A percentile compares a stretch with the other conserved stretches of the same genome.
phyloP scores from a whole-genome alignment of 2,797 vertebrate species.

The Sebastolobus alascanus region DNA sequence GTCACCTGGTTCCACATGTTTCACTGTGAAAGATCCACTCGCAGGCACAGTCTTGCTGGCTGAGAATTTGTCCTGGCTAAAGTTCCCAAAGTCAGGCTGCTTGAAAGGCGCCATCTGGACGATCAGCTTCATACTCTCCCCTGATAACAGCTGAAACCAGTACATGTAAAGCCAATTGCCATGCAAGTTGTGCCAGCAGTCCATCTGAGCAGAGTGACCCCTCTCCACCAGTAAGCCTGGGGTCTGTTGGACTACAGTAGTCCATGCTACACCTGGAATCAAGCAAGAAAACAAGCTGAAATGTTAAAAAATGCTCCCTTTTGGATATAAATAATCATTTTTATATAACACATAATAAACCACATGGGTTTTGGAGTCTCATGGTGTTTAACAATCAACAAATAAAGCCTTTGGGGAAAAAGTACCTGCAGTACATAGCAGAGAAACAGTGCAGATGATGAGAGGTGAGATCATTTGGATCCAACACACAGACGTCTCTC shows the following conservation, averaged over 20 bases:
- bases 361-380: not conserved
- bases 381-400: not conserved
- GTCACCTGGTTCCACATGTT: no score
- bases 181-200: not conserved
- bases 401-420: not conserved
- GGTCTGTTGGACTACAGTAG: not conserved
- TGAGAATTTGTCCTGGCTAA: no score
- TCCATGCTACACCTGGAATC: not conserved
- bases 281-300: not conserved
- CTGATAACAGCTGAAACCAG: not conserved
- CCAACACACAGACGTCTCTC: not conserved
- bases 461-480: conserved; percentile 2
- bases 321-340: not conserved
- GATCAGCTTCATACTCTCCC: not conserved
- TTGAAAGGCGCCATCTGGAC: not conserved
- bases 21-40: no score
- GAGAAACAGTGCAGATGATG: not conserved
- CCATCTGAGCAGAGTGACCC: not conserved
- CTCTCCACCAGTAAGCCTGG: not conserved
- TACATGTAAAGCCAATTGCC: not conserved
- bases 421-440: not conserved
- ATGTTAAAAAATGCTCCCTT: not conserved
- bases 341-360: not conserved
- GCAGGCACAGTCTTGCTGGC: no score
- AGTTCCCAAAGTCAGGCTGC: no score